Base-by-base conservation (phyloP, 2,888 invertebrate species). In the Agapostemon virescens region DNA sequence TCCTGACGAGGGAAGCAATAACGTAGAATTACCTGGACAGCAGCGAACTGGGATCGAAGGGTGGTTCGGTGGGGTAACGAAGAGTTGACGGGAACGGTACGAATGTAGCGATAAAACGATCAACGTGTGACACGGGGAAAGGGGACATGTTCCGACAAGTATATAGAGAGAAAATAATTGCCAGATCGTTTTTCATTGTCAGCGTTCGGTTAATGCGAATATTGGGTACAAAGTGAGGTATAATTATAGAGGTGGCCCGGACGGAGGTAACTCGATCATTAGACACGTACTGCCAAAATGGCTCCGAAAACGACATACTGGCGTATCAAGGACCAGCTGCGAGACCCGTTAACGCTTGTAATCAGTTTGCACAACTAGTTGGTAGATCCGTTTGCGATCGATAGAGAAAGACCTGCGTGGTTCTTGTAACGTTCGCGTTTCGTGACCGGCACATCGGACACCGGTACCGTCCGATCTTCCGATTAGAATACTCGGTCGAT, bases 181-280 rank as follows among this genome's bases (percentile, higher is more conserved):
- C 74, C 82, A 72, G 79, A 69, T 69, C 79, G 74, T 84, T 82
- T 73, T 82, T 84, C 82, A 82, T 84, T 79, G 83, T 84, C 82
- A 77, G 67, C 67, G 72, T 61, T 36, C 70, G 82, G 80, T 78
- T 84, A 81, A 84, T 82, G 71, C 82, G 84, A 82, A 84, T 84
- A 85, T 84, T 77, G 75, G 78, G 82, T 82, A 72, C 78, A 80
- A 85, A 80, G 82, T 78, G 79, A 73, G 83, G 72, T 84, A 79
- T 85, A 85, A 85, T 85, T 85, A 84, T 82, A 85, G 84, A 79
- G 82, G 66, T 66, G 66, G 71, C 82, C 74, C 75, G 38, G 66
- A 76, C 73, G 78, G 78, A 84, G 76, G 82, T 84, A 75, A 85
- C 74, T 79, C 84, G 85, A 85, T 85, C 84, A 77, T 83, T 84